phyloP scores from a whole-genome alignment of 2,797 vertebrate species.

The Poecile montanus region DNA sequence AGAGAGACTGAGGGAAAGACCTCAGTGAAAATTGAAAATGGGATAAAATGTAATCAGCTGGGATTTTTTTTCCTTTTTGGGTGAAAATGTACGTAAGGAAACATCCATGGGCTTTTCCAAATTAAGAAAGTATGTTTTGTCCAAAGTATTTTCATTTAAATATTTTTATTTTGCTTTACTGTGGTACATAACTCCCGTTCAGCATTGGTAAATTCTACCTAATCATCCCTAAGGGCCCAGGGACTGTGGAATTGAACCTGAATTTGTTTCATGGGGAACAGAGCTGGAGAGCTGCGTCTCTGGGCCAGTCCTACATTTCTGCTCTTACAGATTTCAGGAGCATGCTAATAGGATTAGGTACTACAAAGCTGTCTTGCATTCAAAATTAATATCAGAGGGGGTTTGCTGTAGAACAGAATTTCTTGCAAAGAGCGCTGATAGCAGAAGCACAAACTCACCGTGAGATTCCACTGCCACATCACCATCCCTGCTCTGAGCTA shows the following conservation, averaged over 20 bases:
- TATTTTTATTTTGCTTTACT: neutral
- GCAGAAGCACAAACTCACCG: neutral
- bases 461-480: neutral
- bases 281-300: neutral
- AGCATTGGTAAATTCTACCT: neutral
- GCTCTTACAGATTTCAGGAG: conserved; percentile 38
- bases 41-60: neutral
- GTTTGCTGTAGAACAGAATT: neutral
- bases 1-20: neutral
- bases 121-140: neutral
- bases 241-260: neutral
- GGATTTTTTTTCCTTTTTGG: neutral
- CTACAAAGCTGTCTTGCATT: conserved; percentile 38
- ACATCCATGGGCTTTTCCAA: neutral
- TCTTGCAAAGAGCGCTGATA: neutral
- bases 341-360: conserved; percentile 46
- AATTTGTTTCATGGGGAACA: neutral
- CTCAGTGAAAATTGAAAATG: neutral
- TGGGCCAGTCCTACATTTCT: neutral
- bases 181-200: fast-evolving
- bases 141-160: neutral
- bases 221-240: neutral
- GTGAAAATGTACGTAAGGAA: neutral
- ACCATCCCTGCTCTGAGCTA: neutral
- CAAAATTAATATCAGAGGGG: neutral